These are phyloP conservation scores for Leptobrachium leishanense DNA, from an alignment of 2,113 vertebrate genomes.

Conservation along the genomic window DNA sequence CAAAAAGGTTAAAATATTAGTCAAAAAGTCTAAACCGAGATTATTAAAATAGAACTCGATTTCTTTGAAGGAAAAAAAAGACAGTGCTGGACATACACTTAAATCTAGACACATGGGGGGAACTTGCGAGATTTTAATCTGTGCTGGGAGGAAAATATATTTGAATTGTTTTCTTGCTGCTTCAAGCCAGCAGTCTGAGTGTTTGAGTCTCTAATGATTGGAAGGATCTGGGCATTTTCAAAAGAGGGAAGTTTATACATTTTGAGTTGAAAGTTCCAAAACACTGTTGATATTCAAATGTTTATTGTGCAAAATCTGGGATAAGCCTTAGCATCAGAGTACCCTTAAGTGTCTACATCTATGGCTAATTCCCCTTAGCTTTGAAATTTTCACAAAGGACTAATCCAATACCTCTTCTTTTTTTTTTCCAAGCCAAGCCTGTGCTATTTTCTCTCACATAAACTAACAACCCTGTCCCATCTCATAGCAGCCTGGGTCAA, in stretches of 20 bases:
- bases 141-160: conserved; percentile 39
- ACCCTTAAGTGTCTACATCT: conserved; percentile 99
- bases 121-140: conserved; percentile 32
- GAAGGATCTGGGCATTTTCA: conserved; percentile 85
- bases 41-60: background rate
- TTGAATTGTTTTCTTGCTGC: conserved; percentile 59
- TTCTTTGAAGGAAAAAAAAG: background rate
- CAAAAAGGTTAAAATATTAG: background rate
- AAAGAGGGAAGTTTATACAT: conserved; percentile 99
- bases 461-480: conserved; percentile 99
- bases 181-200: conserved; percentile 65
- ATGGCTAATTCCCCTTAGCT: conserved; percentile 99
- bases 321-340: conserved; percentile 99
- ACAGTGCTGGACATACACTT: background rate
- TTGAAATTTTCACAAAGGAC: conserved; percentile 94
- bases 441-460: conserved; percentile 97
- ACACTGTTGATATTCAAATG: conserved; percentile 99
- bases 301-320: conserved; percentile 99
- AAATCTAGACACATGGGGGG: conserved; percentile 21
- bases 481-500: conserved; percentile 89
- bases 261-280: conserved; percentile 98
- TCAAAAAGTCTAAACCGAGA: background rate
- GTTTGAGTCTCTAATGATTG: conserved; percentile 80
- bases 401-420: conserved; percentile 98
- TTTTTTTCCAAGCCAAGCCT: conserved; percentile 80